Evolutionary conservation across 2,797 vertebrate species (phyloP), one percentile per base, ranked within the genome.

Genomic region (Diplodus puntazzo): DNA sequence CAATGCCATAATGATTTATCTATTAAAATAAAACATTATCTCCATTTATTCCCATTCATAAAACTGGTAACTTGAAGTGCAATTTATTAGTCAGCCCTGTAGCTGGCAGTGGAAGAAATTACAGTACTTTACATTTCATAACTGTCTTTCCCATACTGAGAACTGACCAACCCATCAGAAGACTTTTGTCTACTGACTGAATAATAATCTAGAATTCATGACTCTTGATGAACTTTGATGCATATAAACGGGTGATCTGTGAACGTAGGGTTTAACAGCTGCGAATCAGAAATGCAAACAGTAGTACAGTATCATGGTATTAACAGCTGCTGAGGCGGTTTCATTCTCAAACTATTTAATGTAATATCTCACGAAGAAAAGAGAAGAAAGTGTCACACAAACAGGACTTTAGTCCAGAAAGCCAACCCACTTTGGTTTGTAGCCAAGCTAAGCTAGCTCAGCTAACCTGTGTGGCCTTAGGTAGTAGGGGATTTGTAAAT

Each of bases 1-100:
- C 75, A 96, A 75, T 4, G 96, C 95, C 96, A 97, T 97, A 73
- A 27, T 79, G 67, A 57, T 9, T 1, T 23, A 12, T 61, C 88
- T 91, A 30, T 0, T 4, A 0, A 39, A 68, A 75, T 46, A 0
- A 64, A 16, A 53, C 13, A 30, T 4, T 0, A 11, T 11, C 8
- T 9, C 52, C 3, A n/a, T 11, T 13, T 27, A 55, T 16, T 18
- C 60, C 63, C 45, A 10, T 14, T 39, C n/a, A n/a, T n/a, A n/a
- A n/a, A n/a, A n/a, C 42, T 17, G 18, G 20, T 1, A 14, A 34
- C 3, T 54, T 39, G 20, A 21, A 27, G 4, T 20, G 23, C 2
- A 10, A 30, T 48, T 1, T 21, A 23, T 17, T 9, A 9, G 25
- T 20, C 18, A 39, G 18, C 3, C 11, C 6, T 2, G 6, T 1